Evolutionary conservation across 2,113 vertebrate species (phyloP).

Genomic region (Ictalurus punctatus): DNA sequence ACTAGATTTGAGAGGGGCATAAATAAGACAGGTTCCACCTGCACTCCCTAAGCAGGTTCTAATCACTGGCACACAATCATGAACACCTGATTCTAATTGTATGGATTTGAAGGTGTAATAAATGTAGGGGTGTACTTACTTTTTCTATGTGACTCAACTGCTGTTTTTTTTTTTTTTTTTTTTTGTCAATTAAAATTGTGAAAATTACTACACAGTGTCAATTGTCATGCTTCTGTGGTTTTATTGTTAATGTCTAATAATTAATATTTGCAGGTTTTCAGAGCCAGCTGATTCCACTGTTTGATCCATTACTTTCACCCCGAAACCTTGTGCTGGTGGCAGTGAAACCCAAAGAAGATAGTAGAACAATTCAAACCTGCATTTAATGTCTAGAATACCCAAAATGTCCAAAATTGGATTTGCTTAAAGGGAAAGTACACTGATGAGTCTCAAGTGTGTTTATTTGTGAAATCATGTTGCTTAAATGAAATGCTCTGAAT

Average conservation of each 20-base stretch:
- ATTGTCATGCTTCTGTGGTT: no score
- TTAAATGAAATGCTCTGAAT: neutral
- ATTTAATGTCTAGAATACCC: neutral
- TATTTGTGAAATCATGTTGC: neutral
- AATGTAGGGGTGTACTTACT: no score
- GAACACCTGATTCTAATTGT: no score
- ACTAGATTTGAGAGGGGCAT: no score
- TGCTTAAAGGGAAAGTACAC: neutral
- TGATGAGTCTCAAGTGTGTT: neutral
- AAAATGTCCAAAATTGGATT: neutral
- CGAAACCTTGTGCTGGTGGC: constrained; percentile 90
- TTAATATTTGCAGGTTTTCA: constrained; percentile 74
- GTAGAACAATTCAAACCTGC: neutral
- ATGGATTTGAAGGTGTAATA: no score
- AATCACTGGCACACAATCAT: no score
- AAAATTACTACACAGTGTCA: no score
- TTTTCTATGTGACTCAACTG: no score
- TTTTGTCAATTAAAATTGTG: no score
- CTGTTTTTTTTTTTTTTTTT: no score
- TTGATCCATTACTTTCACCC: constrained; percentile 83
- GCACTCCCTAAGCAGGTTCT: no score
- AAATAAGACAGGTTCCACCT: no score
- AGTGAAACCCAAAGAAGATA: constrained; percentile 54
- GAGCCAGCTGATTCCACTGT: constrained; percentile 84
- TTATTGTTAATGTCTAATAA: neutral